Percentiles rank a stretch among this genome's conserved stretches.
Evolutionary conservation across 2,113 vertebrate genomes (phyloP).

Genomic region (Haliaeetus leucogaster): DNA sequence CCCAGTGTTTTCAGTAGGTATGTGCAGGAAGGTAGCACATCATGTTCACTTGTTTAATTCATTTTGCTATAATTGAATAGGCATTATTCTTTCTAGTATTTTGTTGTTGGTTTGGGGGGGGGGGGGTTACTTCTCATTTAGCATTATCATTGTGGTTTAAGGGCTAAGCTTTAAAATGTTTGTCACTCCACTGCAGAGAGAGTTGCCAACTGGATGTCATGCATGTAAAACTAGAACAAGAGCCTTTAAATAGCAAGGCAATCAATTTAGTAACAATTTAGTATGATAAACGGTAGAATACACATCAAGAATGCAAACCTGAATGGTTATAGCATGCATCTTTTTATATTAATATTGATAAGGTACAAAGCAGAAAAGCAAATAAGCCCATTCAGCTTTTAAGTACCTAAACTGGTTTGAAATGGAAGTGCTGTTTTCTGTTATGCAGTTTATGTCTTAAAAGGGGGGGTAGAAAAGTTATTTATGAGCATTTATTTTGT

Average conservation of each 20-base stretch:
- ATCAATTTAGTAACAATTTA: background rate
- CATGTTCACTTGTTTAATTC: background rate
- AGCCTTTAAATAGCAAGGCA: conserved; percentile 6
- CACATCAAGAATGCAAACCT: background rate
- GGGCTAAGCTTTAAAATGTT: background rate
- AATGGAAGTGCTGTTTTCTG: background rate
- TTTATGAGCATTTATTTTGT: background rate
- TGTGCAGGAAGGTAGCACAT: background rate
- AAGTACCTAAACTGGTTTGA: background rate
- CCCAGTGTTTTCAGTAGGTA: background rate
- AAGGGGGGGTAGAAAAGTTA: background rate
- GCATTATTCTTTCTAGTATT: background rate
- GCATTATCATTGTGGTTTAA: background rate
- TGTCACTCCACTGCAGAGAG: background rate
- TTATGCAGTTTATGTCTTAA: background rate
- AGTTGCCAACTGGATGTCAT: conserved; percentile 22
- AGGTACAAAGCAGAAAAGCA: background rate
- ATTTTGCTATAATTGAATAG: background rate
- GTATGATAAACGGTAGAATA: background rate
- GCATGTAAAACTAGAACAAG: conserved; percentile 14
- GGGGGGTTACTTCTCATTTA: background rate
- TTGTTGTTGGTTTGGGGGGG: background rate
- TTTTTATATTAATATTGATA: background rate
- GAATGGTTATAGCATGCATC: background rate
- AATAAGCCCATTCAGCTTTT: background rate